Evolutionary conservation across 1,140 invertebrate species (phyloP).

Genomic region (Drosophila kikkawai): DNA sequence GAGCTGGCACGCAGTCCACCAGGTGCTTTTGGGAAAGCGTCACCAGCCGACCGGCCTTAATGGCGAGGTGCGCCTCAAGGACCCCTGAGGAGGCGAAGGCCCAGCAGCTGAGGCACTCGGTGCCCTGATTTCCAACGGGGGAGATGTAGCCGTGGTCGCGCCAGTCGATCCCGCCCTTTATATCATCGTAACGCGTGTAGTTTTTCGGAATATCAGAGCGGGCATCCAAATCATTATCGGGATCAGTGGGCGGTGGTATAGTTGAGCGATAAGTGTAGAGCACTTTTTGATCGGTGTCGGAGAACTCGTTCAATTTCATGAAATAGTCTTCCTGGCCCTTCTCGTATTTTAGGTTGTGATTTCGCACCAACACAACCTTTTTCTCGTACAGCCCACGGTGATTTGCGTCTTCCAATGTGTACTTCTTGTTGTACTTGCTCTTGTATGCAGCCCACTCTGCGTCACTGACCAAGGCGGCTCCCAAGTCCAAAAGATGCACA

Average conservation of each 20-base stretch:
- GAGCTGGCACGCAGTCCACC: slow-evolving; percentile 92
- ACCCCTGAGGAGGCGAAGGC: slow-evolving; percentile 95
- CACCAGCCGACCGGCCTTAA: slow-evolving; percentile 88
- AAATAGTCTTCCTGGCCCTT: neutral
- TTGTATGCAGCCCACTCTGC: slow-evolving; percentile 15
- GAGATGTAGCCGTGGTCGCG: slow-evolving; percentile 13
- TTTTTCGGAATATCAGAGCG: accelerated
- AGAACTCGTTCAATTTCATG: slow-evolving; percentile 33
- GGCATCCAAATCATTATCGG: neutral
- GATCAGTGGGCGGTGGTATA: neutral
- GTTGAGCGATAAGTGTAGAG: neutral
- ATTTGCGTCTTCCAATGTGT: neutral
- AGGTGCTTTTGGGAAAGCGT: slow-evolving; percentile 96
- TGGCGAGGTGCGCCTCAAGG: slow-evolving; percentile 90
- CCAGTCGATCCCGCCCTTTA: slow-evolving; percentile 21
- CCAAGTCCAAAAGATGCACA: neutral
- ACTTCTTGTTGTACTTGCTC: slow-evolving; percentile 7
- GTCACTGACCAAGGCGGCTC: neutral
- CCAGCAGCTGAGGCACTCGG: slow-evolving; percentile 95
- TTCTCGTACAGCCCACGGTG: neutral
- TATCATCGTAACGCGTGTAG: slow-evolving; percentile 25
- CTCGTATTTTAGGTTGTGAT: neutral
- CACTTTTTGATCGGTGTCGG: slow-evolving; percentile 13
- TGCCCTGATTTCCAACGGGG: slow-evolving; percentile 88
- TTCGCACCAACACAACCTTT: neutral